Evolutionary conservation across 2,113 vertebrate genomes (phyloP).

Genomic region (Ctenomys sociabilis): DNA sequence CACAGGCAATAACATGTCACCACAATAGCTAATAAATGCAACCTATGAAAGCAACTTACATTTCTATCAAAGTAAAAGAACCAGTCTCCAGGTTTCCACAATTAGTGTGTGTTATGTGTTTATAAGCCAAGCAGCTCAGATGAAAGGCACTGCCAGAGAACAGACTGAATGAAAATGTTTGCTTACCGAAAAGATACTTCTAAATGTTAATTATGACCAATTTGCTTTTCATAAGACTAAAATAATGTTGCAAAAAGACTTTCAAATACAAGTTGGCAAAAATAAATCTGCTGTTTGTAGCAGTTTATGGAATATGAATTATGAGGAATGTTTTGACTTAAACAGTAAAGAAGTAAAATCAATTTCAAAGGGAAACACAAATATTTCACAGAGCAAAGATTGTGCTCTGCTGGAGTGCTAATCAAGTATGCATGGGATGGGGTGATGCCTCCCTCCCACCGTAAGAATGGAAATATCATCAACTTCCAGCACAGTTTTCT

Average conservation of each 20-base stretch:
- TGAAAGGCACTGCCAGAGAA: conserved; percentile 64
- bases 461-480: conserved; percentile 33
- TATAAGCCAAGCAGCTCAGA: conserved; percentile 58
- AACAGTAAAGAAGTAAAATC: conserved; percentile 59
- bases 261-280: conserved; percentile 62
- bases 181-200: conserved; percentile 67
- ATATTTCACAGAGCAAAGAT: conserved; percentile 32
- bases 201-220: conserved; percentile 75
- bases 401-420: background rate
- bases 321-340: conserved; percentile 62
- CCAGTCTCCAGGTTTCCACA: conserved; percentile 62
- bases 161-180: conserved; percentile 75
- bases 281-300: conserved; percentile 63
- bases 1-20: conserved; percentile 18
- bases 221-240: conserved; percentile 67
- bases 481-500: conserved; percentile 41
- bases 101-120: conserved; percentile 68
- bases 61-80: conserved; percentile 60
- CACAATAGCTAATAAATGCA: conserved; percentile 70
- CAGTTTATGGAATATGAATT: conserved; percentile 55
- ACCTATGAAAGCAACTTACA: conserved; percentile 52
- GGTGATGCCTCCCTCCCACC: background rate
- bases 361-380: conserved; percentile 63
- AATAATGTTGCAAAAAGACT: conserved; percentile 66
- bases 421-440: background rate